Evolutionary conservation across 2,113 vertebrate genomes (phyloP).

Genomic region (Formicarius rufipectus): DNA sequence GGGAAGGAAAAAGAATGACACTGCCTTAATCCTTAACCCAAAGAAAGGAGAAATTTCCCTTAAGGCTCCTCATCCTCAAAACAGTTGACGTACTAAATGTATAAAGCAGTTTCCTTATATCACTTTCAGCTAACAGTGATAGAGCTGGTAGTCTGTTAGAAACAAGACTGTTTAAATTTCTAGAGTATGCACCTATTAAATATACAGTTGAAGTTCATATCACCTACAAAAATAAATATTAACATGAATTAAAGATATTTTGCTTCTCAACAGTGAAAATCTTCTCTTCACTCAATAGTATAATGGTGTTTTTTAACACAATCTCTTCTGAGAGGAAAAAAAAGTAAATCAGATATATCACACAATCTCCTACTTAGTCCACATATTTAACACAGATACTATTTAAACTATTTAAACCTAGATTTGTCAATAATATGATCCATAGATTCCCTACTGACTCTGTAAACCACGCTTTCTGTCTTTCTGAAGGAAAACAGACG

Average conservation of each 20-base stretch:
- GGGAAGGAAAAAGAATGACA: background rate
- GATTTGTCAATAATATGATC: background rate
- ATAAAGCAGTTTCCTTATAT: background rate
- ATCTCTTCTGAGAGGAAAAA: background rate
- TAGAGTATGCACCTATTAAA: background rate
- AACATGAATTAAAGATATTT: background rate
- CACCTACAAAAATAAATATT: background rate
- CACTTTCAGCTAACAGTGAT: background rate
- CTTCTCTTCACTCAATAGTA: background rate
- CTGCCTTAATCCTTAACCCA: background rate
- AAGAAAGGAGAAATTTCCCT: background rate
- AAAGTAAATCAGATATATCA: background rate
- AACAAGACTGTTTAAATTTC: background rate
- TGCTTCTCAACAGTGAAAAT: background rate
- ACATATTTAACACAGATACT: background rate
- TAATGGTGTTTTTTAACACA: background rate
- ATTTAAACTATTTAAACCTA: background rate
- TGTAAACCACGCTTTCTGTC: background rate
- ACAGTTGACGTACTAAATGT: background rate
- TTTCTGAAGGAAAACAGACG: background rate
- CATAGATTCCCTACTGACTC: background rate
- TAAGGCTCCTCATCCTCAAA: background rate
- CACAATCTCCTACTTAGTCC: background rate
- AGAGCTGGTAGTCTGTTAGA: background rate
- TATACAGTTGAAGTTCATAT: background rate